These are phyloP conservation scores for Cranoglanis bouderius DNA, from an alignment of 2,113 vertebrate species.

Conservation along the genomic window DNA sequence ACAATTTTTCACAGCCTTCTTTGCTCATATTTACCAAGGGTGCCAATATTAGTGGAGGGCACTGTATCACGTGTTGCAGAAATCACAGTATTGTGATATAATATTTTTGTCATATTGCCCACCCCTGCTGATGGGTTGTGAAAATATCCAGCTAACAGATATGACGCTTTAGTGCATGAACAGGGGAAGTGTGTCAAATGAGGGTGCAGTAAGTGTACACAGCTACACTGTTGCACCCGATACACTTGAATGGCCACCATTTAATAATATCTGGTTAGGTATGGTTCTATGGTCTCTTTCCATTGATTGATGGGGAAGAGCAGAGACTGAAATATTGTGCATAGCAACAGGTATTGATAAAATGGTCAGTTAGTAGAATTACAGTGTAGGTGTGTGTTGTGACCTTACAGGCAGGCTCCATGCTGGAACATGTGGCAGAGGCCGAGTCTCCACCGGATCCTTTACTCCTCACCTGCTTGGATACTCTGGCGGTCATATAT, in stretches of 20 bases:
- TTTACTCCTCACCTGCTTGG: constrained; percentile 76
- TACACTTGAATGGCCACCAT: neutral
- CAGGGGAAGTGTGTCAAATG: neutral
- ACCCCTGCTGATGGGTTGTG: neutral
- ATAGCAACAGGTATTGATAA: too few species aligned
- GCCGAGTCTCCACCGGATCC: constrained; percentile 54
- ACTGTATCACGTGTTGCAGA: too few species aligned
- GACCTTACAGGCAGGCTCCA: constrained; percentile 71
- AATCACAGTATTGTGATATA: neutral
- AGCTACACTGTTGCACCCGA: neutral
- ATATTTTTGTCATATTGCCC: neutral
- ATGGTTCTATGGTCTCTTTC: neutral
- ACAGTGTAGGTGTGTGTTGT: constrained; percentile 12
- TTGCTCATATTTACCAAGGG: too few species aligned
- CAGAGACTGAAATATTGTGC: neutral
- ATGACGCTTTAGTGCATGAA: neutral
- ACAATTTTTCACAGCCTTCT: too few species aligned
- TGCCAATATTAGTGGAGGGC: too few species aligned
- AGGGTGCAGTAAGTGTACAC: neutral
- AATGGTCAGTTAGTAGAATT: too few species aligned
- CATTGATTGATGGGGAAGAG: neutral
- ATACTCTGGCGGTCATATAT: constrained; percentile 78
- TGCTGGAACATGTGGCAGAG: constrained; percentile 75
- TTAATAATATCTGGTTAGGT: neutral
- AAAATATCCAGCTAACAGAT: neutral